Evolutionary conservation across 2,113 vertebrate genomes (phyloP), one percentile per base, ranked within the genome.

Genomic region (Turnix velox): DNA sequence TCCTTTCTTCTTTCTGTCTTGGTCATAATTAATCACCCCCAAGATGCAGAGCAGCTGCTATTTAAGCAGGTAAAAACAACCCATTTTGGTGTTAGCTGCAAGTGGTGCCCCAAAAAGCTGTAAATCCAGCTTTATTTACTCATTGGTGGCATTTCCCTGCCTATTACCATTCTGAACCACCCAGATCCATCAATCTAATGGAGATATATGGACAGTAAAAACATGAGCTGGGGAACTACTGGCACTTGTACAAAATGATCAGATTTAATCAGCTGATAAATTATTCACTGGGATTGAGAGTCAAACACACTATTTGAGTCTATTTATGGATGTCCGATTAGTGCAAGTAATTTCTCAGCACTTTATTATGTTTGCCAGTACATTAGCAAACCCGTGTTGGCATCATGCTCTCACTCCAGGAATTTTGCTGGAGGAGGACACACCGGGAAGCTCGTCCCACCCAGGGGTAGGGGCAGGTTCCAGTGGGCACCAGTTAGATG

Each of bases 231-330:
- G 74, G 63, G 89, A 96, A 93, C 88, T 82, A 84, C 88, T 61
- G 67, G 81, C 84, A 94, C 6, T 52, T 79, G 90, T 75, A 66
- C 43, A 72, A 86, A 94, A 95, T n/a, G 9, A 92, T 93, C 78
- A 63, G 80, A 95, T 96, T 92, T 96, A 94, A 95, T 94, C 92
- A 93, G 52, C 77, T 93, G 92, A 96, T 95, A 94, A 95, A 96
- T 96, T 95, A 93, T 95, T 96, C 91, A 91, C 88, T 92, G 46
- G 66, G 83, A 76, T 33, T 58, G 43, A 68, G 76, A 96, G 68
- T 88, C 72, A 92, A 87, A 96, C 81, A 74, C 55, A 68, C 42
- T 88, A 72, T 84, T 85, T 77, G 62, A 93, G 69, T 71, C 77
- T 91, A 63, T 96, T 95, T 94, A 87, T 69, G 85, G 80, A 91